Conservation (phyloP, 2,113 vertebrate genomes). For the Ciconia maguari region DNA sequence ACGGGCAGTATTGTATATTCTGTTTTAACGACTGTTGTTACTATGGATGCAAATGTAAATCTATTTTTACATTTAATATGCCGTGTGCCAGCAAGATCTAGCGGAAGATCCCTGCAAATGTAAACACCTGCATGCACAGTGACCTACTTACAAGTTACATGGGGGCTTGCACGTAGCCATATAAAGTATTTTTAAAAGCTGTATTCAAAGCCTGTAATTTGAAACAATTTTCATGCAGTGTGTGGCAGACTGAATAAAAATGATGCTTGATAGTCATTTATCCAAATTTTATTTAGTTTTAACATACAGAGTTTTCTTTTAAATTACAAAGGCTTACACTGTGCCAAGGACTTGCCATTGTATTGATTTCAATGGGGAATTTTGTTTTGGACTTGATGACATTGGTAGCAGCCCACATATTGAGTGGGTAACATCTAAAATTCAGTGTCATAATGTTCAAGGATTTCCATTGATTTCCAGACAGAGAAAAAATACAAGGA, state of each 20-base stretch:
- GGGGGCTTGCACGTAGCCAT: neutral
- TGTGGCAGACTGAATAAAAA: neutral
- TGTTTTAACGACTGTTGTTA: neutral
- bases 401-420: neutral
- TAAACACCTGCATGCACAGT: neutral
- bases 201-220: neutral
- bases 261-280: neutral
- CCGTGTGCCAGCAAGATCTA: neutral
- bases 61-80: neutral
- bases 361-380: neutral
- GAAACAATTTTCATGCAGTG: neutral
- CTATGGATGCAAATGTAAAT: slow-evolving; percentile 8
- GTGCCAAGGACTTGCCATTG: neutral
- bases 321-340: neutral
- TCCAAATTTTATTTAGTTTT: neutral
- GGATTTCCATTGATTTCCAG: neutral
- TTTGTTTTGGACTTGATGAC: neutral
- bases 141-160: neutral
- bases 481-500: neutral
- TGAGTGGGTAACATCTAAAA: neutral
- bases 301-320: neutral
- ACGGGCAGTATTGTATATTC: accelerated
- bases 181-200: neutral
- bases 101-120: neutral
- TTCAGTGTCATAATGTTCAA: neutral